Evolutionary conservation across 2,797 vertebrate genomes (phyloP).

Genomic region (Poliocrania exsul): DNA sequence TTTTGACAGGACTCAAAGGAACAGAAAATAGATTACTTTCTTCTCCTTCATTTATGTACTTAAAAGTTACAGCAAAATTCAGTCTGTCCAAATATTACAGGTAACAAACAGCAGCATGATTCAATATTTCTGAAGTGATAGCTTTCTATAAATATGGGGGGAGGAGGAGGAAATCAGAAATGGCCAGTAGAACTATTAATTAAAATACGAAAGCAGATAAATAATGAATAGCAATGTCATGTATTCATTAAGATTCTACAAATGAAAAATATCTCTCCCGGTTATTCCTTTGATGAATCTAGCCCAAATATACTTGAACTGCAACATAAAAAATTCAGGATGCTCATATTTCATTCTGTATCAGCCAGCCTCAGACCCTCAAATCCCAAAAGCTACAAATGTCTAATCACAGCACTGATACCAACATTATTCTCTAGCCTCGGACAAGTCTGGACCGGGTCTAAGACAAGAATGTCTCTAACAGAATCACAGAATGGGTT

Average conservation of each 20-base stretch:
- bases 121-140: background rate
- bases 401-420: background rate
- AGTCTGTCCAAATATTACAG: background rate
- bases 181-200: conserved; percentile 41
- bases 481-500: background rate
- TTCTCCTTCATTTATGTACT: background rate
- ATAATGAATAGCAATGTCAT: conserved; percentile 45
- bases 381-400: background rate
- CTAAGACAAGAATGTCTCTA: background rate
- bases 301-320: conserved; percentile 66
- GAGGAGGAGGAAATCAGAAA: background rate
- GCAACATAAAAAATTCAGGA: conserved; percentile 63
- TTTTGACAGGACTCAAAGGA: background rate
- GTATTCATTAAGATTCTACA: conserved; percentile 61
- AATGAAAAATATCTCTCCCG: conserved; percentile 61
- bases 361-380: conserved; percentile 5
- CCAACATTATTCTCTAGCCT: background rate
- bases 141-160: conserved; percentile 21
- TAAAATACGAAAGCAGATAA: conserved; percentile 48
- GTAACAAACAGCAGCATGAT: background rate
- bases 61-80: background rate
- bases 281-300: conserved; percentile 68
- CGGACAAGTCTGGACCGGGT: background rate
- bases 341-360: conserved; percentile 46
- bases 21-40: background rate